Evolutionary conservation across 2,888 invertebrate species (phyloP).

Genomic region (Rhodophaea formosa): DNA sequence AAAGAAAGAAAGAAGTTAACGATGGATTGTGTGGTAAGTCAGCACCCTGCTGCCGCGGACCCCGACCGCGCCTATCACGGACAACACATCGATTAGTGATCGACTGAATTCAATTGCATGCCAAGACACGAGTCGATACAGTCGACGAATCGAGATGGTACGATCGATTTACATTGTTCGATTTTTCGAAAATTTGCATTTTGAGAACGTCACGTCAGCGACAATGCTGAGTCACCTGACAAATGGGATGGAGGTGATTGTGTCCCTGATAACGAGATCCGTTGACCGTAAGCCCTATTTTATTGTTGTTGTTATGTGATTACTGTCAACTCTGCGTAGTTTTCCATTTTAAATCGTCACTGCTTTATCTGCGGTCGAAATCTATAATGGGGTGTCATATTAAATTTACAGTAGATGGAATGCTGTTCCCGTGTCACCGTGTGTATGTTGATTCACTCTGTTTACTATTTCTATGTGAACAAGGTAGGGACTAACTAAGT

Average conservation of each 20-base stretch:
- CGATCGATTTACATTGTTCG: conserved; percentile 76
- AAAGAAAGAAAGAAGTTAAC: conserved; percentile 80
- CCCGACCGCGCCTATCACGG: conserved; percentile 80
- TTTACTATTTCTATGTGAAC: neutral
- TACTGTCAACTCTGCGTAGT: conserved; percentile 70
- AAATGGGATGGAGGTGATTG: conserved; percentile 73
- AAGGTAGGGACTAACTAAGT: neutral
- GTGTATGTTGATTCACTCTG: neutral
- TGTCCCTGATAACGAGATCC: conserved; percentile 72
- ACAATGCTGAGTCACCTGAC: conserved; percentile 79
- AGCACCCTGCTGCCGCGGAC: conserved; percentile 80
- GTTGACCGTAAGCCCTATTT: conserved; percentile 76
- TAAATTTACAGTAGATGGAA: conserved; percentile 19
- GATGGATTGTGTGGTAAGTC: conserved; percentile 82
- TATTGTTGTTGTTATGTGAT: conserved; percentile 75
- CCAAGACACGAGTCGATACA: conserved; percentile 75
- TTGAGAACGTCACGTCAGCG: conserved; percentile 78
- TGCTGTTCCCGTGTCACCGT: neutral
- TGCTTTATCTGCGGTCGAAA: conserved; percentile 41
- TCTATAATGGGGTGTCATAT: conserved; percentile 39
- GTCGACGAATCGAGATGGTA: conserved; percentile 71
- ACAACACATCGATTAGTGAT: conserved; percentile 82
- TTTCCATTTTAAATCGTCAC: conserved; percentile 52
- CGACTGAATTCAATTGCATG: conserved; percentile 81
- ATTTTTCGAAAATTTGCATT: conserved; percentile 79